Evolutionary conservation across 2,888 invertebrate species (phyloP).

Genomic region (Heterodera filipjevi): DNA sequence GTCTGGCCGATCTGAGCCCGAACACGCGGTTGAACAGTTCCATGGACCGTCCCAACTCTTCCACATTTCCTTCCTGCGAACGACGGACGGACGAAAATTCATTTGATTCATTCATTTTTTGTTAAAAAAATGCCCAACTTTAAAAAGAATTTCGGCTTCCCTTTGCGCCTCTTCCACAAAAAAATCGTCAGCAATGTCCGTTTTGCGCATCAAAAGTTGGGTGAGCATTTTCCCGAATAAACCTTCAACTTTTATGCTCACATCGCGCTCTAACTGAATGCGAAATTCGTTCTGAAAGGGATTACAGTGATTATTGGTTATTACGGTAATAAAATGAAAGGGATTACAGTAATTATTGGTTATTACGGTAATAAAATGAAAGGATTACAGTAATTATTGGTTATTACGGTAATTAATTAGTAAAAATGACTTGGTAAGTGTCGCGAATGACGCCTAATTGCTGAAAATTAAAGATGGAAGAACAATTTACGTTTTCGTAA

Average conservation of each 20-base stretch:
- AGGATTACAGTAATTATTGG: background rate
- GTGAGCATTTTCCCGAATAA: slow-evolving; percentile 59
- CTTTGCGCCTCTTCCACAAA: slow-evolving; percentile 43
- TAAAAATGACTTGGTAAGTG: slow-evolving; percentile 44
- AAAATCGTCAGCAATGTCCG: slow-evolving; percentile 49
- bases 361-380: too few species aligned
- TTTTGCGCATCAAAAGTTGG: slow-evolving; percentile 50
- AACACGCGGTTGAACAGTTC: slow-evolving; percentile 58
- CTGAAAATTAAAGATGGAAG: slow-evolving; percentile 42
- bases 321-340: background rate
- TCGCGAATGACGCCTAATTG: slow-evolving; percentile 63
- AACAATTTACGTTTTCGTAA: background rate
- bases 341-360: background rate
- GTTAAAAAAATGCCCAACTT: background rate
- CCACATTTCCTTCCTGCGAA: slow-evolving; percentile 49
- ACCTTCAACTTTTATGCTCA: slow-evolving; percentile 62
- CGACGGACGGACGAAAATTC: background rate
- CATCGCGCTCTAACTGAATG: slow-evolving; percentile 58
- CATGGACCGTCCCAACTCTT: slow-evolving; percentile 58
- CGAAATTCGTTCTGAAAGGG: slow-evolving; percentile 48
- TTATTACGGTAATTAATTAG: background rate
- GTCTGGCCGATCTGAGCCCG: slow-evolving; percentile 55
- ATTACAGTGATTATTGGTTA: background rate
- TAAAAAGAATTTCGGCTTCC: slow-evolving; percentile 28
- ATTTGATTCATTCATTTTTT: background rate